A percentile compares a stretch with the other conserved stretches of the same genome.
Conservation (phyloP, 2,113 vertebrate species). For the Hyperopisus bebe region DNA sequence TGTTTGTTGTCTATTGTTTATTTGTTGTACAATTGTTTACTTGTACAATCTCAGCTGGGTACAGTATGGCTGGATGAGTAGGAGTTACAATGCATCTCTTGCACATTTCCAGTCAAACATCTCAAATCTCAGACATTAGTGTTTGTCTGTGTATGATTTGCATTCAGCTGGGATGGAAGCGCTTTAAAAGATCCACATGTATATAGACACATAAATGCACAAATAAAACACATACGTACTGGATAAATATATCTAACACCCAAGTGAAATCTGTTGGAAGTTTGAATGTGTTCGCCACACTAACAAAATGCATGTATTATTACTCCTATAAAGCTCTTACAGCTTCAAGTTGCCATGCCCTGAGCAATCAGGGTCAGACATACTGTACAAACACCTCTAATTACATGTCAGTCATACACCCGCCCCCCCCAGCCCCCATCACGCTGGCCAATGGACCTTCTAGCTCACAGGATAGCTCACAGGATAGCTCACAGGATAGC, state of each 20-base stretch:
- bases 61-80: neutral
- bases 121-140: neutral
- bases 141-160: neutral
- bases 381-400: slow-evolving; percentile 61
- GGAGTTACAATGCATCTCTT: neutral
- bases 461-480: neutral
- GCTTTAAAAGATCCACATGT: neutral
- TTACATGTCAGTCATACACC: slow-evolving; percentile 75
- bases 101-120: neutral
- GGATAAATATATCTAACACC: neutral
- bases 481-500: neutral
- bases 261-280: neutral
- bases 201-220: neutral
- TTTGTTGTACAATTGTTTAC: neutral
- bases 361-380: slow-evolving; percentile 63
- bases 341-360: slow-evolving; percentile 46
- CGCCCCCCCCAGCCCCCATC: slow-evolving; percentile 22
- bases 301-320: neutral
- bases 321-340: neutral
- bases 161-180: neutral
- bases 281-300: neutral
- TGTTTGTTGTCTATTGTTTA: neutral
- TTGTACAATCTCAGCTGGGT: neutral
- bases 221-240: neutral
- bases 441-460: slow-evolving; percentile 47